These are phyloP conservation scores for Knipowitschia caucasica DNA, from an alignment of 2,797 vertebrate genomes.

Conservation along the genomic window DNA sequence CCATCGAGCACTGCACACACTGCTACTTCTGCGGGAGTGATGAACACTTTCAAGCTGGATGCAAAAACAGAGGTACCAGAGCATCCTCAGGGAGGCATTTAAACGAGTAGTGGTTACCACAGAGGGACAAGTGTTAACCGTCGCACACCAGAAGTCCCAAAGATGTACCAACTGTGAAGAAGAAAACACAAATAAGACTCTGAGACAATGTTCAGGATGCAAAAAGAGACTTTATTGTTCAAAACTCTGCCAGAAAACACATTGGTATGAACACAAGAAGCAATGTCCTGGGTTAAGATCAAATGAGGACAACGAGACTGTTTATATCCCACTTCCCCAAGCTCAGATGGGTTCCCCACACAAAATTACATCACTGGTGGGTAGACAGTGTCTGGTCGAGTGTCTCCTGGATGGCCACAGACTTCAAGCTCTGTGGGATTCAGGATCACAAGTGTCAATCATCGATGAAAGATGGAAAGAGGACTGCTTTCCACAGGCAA, in stretches of 20 bases:
- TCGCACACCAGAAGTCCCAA: neutral
- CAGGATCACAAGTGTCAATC: slow-evolving; percentile 16
- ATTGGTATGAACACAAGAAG: neutral
- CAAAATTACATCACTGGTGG: slow-evolving; percentile 8
- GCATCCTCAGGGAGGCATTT: slow-evolving; percentile 6
- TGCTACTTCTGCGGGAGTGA: neutral
- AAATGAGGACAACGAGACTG: neutral
- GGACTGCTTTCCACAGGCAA: too few species aligned
- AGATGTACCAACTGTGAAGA: neutral
- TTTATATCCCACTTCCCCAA: neutral
- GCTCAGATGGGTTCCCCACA: neutral
- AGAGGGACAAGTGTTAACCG: neutral
- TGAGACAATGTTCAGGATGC: slow-evolving; percentile 6
- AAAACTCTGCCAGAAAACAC: slow-evolving; percentile 5
- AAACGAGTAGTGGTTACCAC: slow-evolving; percentile 7
- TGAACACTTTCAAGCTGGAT: slow-evolving; percentile 10
- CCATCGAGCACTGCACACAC: neutral
- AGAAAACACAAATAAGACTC: neutral
- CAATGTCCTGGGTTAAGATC: neutral
- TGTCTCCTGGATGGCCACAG: slow-evolving; percentile 15
- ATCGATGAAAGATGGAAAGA: slow-evolving; percentile 22
- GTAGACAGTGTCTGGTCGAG: slow-evolving; percentile 20
- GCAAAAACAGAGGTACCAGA: neutral
- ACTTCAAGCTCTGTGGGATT: slow-evolving; percentile 20
- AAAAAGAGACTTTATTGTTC: slow-evolving; percentile 6